Evolutionary conservation across 2,797 vertebrate species (phyloP), one percentile per base, ranked within the genome.

Genomic region (Muscicapa comitata): DNA sequence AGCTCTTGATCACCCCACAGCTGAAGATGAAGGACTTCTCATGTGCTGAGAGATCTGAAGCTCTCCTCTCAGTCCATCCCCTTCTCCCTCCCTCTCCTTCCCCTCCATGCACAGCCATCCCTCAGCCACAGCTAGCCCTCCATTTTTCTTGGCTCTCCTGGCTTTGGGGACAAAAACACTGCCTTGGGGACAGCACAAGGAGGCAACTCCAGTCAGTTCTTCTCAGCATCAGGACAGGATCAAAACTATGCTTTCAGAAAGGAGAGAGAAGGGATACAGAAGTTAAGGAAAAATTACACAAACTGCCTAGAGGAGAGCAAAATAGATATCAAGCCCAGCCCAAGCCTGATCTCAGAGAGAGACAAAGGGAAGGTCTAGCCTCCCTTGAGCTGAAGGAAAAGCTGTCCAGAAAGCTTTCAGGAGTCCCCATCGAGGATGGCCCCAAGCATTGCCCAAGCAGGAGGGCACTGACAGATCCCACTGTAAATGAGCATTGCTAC

Each of bases 401-500:
- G 19, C 10, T 38, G 15, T 24, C 35, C 1, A 2, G 24, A 88
- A 73, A 70, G 11, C 8, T 73, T 76, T n/a, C 17, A 24, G 29
- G 24, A 62, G 29, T 7, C 2, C 15, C 0, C 59, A 62, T 25
- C 0, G 1, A 33, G 9, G 11, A 19, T 10, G 17, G 18, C 10
- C n/a, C 45, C 14, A 77, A 82, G 20, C 37, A 51, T 31, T 65
- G 7, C 17, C 25, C 16, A 75, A 33, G 40, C 11, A 70, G 18
- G 26, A 55, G 19, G 14, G 9, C 19, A 26, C 40, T 42, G 6
- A 48, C 14, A 53, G 25, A 53, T 71, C 53, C 20, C 63, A 7
- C 1, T 38, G 21, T 37, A 13, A 8, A 0, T n/a, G 0, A 74
- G 26, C 55, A 63, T 17, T 5, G 2, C 47, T 25, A 50, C 17